Conservation (phyloP, 2,113 vertebrate genomes). For the Pseudorectes ferrugineus region DNA sequence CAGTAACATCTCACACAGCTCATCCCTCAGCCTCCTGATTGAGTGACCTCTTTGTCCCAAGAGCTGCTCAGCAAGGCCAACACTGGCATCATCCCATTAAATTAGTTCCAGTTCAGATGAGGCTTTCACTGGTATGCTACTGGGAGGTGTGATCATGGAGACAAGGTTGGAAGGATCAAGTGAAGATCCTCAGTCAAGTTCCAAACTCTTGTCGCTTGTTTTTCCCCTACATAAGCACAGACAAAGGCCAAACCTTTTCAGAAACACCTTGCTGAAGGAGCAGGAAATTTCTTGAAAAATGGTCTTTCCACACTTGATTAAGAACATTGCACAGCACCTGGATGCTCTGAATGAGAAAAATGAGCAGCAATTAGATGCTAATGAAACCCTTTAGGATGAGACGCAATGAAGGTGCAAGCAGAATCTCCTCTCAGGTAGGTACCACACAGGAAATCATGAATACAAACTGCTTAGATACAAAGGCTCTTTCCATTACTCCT, state of each 20-base stretch:
- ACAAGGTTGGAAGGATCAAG: background rate
- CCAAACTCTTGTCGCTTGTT: background rate
- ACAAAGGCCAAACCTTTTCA: background rate
- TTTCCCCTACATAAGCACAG: background rate
- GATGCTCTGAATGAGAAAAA: slow-evolving; percentile 23
- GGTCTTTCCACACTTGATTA: background rate
- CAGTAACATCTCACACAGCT: background rate
- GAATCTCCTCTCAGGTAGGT: background rate
- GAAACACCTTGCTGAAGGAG: background rate
- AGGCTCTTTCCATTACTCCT: background rate
- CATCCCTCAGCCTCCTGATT: background rate
- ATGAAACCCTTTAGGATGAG: background rate
- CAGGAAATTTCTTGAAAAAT: background rate
- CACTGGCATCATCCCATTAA: background rate
- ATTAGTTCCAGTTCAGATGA: background rate
- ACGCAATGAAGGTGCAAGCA: background rate
- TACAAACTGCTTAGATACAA: background rate
- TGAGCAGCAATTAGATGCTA: slow-evolving; percentile 12
- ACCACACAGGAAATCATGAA: background rate
- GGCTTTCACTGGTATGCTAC: background rate
- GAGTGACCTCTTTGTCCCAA: background rate
- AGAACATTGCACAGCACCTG: background rate
- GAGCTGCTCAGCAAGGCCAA: background rate
- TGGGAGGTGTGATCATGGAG: background rate
- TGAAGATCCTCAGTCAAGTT: background rate